Percentiles rank a stretch among this genome's conserved stretches.
Conservation (phyloP, 2,888 invertebrate genomes). For the Barypeithes pellucidus region DNA sequence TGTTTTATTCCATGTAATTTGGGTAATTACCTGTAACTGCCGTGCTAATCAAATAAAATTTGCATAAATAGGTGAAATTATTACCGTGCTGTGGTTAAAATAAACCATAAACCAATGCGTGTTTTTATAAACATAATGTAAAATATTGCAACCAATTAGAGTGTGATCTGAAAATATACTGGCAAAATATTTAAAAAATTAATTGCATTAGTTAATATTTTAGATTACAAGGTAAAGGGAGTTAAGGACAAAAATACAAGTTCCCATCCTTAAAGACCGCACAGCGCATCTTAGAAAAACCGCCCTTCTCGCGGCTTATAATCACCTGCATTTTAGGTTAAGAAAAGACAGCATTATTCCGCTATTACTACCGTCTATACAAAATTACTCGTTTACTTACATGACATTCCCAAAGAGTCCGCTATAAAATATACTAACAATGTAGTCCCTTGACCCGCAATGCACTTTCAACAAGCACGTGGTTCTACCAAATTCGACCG, state of each 20-base stretch:
- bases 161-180: not conserved
- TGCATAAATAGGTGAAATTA: no score
- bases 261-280: not conserved
- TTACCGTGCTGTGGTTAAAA: not conserved
- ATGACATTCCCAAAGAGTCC: conserved; percentile 18
- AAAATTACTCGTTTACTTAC: conserved; percentile 21
- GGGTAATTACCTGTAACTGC: no score
- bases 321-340: conserved; percentile 31
- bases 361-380: not conserved
- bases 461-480: conserved; percentile 37
- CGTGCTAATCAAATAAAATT: no score
- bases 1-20: no score
- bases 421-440: not conserved
- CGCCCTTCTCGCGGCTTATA: conserved; percentile 21
- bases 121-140: not conserved
- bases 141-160: not conserved
- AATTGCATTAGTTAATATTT: not conserved
- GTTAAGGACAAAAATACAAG: not conserved
- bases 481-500: conserved; percentile 29
- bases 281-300: conserved; percentile 37
- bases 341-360: conserved; percentile 2
- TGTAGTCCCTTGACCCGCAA: conserved; percentile 10
- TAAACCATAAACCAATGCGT: not conserved
- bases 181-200: not conserved
- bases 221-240: not conserved